A percentile compares a stretch with the other conserved stretches of the same genome.
phyloP scores from a whole-genome alignment of 2,888 invertebrate species.

The Emmelina monodactyla region DNA sequence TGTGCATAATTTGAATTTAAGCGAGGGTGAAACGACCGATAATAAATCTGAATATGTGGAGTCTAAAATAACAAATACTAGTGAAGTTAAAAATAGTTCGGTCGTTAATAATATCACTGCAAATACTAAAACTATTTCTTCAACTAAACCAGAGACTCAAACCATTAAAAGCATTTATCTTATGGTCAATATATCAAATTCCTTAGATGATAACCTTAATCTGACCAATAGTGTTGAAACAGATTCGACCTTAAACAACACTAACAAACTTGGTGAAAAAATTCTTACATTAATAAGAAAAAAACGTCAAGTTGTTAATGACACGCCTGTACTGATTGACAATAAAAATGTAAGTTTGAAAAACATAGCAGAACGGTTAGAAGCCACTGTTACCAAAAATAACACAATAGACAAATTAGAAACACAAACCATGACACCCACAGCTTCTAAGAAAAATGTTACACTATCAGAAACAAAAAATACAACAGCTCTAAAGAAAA shows the following conservation, averaged over 20 bases:
- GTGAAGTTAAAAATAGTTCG: not conserved
- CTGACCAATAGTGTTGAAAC: constrained; percentile 41
- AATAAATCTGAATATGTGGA: no score
- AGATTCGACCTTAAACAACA: constrained; percentile 23
- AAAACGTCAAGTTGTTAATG: constrained; percentile 24
- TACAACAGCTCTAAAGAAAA: no score
- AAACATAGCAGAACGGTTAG: constrained; percentile 8
- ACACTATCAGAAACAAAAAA: constrained; percentile 23
- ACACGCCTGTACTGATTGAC: not conserved
- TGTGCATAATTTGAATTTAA: constrained; percentile 19
- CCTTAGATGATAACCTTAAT: not conserved
- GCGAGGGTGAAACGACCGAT: constrained; percentile 7
- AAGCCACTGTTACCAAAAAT: constrained; percentile 4
- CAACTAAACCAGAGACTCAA: constrained; percentile 21
- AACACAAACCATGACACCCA: no score
- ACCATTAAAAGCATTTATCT: constrained; percentile 28
- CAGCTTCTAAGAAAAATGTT: not conserved
- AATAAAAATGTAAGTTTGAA: not conserved
- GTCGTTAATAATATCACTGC: not conserved
- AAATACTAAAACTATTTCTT: constrained; percentile 4
- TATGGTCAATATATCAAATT: constrained; percentile 32
- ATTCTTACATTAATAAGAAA: constrained; percentile 19
- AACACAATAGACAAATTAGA: no score
- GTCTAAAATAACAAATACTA: no score
- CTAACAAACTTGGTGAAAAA: constrained; percentile 23